Evolutionary conservation across 2,888 invertebrate genomes (phyloP).

Genomic region (Bombyx huttoni): DNA sequence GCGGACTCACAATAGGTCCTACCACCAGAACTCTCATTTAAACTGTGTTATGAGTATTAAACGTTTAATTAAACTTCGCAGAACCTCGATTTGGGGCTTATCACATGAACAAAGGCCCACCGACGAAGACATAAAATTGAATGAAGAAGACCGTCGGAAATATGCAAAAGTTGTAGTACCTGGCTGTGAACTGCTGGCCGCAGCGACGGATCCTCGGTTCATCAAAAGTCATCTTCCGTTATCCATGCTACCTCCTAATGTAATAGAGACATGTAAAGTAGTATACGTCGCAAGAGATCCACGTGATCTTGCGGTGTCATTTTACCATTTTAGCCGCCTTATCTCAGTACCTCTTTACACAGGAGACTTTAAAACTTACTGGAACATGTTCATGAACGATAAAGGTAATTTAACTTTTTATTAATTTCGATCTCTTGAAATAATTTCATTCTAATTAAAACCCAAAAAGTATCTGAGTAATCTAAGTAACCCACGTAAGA

Average conservation of each 20-base stretch:
- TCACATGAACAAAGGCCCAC: neutral
- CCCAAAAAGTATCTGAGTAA: too few relatives aligned
- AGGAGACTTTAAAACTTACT: constrained; percentile 74
- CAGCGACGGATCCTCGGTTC: constrained; percentile 12
- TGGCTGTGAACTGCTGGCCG: neutral
- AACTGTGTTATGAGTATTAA: too few relatives aligned
- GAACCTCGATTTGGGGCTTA: neutral
- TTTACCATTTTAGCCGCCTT: constrained; percentile 76
- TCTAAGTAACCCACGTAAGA: too few relatives aligned
- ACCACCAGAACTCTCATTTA: too few relatives aligned
- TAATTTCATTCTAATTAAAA: too few relatives aligned
- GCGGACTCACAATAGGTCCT: too few relatives aligned
- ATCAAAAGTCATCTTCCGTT: constrained; percentile 76
- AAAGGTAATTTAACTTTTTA: constrained; percentile 62
- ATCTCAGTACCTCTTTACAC: constrained; percentile 70
- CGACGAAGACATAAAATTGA: neutral
- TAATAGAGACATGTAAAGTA: constrained; percentile 63
- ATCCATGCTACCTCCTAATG: constrained; percentile 73
- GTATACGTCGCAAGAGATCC: constrained; percentile 85
- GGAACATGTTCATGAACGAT: constrained; percentile 73
- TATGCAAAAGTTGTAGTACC: neutral
- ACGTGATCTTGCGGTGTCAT: constrained; percentile 83
- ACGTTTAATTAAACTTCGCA: neutral
- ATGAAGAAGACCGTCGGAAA: neutral
- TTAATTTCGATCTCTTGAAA: too few relatives aligned